Evolutionary conservation across 2,888 invertebrate genomes (phyloP).

Genomic region (Tetragonisca angustula): DNA sequence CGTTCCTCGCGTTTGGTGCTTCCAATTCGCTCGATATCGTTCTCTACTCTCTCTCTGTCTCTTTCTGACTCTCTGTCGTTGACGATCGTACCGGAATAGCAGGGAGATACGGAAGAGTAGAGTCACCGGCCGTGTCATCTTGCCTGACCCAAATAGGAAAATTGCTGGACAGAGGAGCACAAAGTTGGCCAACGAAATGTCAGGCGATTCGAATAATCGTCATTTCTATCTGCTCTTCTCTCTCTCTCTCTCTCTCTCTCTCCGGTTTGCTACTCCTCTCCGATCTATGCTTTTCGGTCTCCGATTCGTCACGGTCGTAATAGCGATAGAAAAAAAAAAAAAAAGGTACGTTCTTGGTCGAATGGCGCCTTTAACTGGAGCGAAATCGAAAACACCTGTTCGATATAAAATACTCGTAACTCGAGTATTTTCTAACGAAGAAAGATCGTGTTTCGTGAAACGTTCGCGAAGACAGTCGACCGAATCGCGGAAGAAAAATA

Average conservation of each 20-base stretch:
- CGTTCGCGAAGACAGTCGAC: background rate
- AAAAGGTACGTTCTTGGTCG: background rate
- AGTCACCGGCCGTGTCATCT: conserved; percentile 50
- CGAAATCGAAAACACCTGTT: background rate
- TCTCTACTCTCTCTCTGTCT: conserved; percentile 6
- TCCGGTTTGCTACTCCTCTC: background rate
- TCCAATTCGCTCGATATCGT: conserved; percentile 63
- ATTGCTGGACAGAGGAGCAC: conserved; percentile 50
- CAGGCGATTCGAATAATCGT: conserved; percentile 51
- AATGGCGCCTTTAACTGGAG: background rate
- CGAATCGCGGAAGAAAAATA: background rate
- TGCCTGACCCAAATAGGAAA: conserved; percentile 59
- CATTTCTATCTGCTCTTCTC: conserved; percentile 2
- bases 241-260: background rate
- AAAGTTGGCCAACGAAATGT: conserved; percentile 49
- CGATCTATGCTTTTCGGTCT: background rate
- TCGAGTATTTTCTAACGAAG: conserved; percentile 26
- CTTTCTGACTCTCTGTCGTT: background rate
- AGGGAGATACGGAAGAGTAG: conserved; percentile 33
- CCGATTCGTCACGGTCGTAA: background rate
- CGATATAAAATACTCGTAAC: conserved; percentile 28
- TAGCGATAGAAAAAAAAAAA: background rate
- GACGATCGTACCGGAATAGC: conserved; percentile 34
- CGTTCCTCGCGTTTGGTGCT: conserved; percentile 57
- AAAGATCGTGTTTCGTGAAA: background rate